These are phyloP conservation scores for Troides oblongomaculatus DNA, from an alignment of 2,888 invertebrate species.

Conservation along the genomic window DNA sequence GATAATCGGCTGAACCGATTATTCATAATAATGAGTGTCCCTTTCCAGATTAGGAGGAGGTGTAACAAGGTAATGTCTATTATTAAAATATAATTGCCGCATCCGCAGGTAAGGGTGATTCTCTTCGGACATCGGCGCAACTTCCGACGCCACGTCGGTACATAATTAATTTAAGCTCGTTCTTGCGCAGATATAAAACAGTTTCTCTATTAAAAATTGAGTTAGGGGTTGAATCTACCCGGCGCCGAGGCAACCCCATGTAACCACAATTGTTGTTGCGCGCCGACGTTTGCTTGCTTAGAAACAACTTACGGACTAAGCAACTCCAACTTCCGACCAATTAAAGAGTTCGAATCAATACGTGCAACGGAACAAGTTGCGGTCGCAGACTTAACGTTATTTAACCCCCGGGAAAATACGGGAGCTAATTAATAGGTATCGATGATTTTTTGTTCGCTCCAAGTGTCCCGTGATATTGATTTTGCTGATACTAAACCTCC, in stretches of 20 bases:
- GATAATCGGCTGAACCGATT: no score
- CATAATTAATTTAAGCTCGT: constrained; percentile 56
- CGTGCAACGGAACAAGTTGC: constrained; percentile 6
- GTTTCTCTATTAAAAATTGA: constrained; percentile 30
- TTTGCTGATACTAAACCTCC: no score
- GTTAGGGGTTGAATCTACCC: constrained; percentile 22
- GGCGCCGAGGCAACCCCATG: not conserved
- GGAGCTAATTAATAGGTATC: no score
- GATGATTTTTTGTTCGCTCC: no score
- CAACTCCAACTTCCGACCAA: not conserved
- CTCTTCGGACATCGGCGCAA: not conserved
- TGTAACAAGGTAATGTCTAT: no score
- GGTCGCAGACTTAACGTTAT: no score
- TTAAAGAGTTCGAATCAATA: constrained; percentile 1
- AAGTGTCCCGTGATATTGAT: no score
- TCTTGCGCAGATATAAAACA: constrained; percentile 35
- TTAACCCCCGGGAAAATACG: no score
- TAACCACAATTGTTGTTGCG: not conserved
- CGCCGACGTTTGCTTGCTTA: not conserved
- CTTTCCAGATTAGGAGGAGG: no score
- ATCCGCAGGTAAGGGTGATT: not conserved
- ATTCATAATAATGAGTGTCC: no score
- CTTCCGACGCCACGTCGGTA: constrained; percentile 46
- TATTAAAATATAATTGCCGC: not conserved
- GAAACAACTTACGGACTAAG: constrained; percentile 11